These are phyloP conservation scores for Cinclus mexicanus DNA, from an alignment of 2,113 vertebrate species.

Conservation along the genomic window DNA sequence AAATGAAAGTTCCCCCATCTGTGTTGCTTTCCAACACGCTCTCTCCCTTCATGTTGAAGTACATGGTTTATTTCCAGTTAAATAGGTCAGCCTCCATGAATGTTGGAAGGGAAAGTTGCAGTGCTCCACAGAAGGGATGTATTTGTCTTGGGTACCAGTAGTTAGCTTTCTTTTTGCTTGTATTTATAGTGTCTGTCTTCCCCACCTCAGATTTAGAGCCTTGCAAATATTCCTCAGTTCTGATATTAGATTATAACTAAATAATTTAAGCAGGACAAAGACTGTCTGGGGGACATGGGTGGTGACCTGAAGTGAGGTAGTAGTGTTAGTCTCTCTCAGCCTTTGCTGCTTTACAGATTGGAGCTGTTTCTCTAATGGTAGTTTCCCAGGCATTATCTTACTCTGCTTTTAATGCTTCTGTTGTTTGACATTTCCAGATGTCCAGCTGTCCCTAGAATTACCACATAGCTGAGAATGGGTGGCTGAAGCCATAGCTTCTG, in stretches of 20 bases:
- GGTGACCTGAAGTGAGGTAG: not conserved
- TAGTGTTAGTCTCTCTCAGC: not conserved
- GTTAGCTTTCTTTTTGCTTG: not conserved
- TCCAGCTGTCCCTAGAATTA: not conserved
- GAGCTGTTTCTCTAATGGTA: not conserved
- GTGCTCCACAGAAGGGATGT: not conserved
- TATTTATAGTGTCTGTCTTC: not conserved
- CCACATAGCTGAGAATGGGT: not conserved
- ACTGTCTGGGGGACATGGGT: not conserved
- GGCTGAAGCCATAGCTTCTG: not conserved
- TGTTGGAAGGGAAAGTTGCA: not conserved
- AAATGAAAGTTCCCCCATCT: conserved; percentile 36
- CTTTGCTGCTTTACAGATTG: not conserved
- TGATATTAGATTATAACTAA: not conserved
- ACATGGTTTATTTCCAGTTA: not conserved
- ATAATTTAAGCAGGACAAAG: not conserved
- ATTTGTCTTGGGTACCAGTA: not conserved
- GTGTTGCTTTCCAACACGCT: not conserved
- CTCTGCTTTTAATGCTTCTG: not conserved
- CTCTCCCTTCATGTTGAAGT: not conserved
- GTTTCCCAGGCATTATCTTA: not conserved
- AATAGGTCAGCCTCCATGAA: not conserved
- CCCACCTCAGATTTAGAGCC: not conserved
- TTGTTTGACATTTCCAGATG: not conserved
- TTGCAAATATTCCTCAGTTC: not conserved